Percentiles rank a stretch among this genome's conserved stretches.
Conservation (phyloP, 2,888 invertebrate species). For the Adela reaumurella region DNA sequence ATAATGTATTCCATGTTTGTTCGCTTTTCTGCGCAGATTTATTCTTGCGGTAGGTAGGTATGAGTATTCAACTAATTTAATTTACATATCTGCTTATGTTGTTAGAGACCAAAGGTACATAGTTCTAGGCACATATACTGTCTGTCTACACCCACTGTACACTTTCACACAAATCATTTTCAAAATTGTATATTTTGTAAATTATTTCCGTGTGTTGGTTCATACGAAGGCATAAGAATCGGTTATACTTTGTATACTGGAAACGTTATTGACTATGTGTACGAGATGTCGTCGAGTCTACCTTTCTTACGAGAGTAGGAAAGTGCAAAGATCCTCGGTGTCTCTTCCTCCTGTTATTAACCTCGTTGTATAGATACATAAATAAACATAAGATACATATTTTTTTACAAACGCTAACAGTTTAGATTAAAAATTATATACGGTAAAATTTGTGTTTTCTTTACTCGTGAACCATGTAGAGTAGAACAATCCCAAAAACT, state of each 20-base stretch:
- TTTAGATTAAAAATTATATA: neutral
- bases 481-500: too few species aligned
- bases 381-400: neutral
- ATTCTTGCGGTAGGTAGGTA: too few species aligned
- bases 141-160: neutral
- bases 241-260: neutral
- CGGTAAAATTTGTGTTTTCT: neutral
- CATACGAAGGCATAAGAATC: neutral
- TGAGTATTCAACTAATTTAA: too few species aligned
- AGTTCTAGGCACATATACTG: neutral
- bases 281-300: neutral
- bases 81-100: too few species aligned
- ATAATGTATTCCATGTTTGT: too few species aligned
- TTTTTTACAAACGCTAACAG: neutral
- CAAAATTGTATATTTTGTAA: neutral
- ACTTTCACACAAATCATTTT: neutral
- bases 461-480: neutral
- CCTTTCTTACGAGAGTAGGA: neutral
- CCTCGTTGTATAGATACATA: neutral
- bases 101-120: too few species aligned
- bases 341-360: neutral
- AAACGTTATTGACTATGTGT: neutral
- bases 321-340: neutral
- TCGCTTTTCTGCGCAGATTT: too few species aligned
- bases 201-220: neutral